phyloP scores from a whole-genome alignment of 2,113 vertebrate species.

The Dipodomys stephensi region DNA sequence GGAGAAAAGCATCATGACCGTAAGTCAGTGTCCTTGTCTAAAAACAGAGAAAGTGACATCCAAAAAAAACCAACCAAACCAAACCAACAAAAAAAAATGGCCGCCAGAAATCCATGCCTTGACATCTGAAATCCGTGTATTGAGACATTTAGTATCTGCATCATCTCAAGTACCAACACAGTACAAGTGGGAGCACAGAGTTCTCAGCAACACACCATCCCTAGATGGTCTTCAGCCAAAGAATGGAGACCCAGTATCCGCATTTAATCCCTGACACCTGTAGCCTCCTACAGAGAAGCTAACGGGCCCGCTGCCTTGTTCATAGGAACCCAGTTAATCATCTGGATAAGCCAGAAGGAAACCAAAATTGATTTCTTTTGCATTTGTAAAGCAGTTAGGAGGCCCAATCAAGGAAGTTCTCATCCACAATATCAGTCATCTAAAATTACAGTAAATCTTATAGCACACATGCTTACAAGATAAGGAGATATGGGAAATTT shows the following conservation, averaged over 20 bases:
- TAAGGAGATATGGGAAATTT: background rate
- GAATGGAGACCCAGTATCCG: background rate
- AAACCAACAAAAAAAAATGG: background rate
- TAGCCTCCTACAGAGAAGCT: conserved; percentile 39
- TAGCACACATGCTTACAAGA: background rate
- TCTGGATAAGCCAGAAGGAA: conserved; percentile 8
- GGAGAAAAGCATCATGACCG: background rate
- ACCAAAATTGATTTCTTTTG: background rate
- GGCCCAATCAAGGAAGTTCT: background rate
- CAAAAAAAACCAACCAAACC: too few relatives aligned
- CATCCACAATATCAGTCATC: background rate
- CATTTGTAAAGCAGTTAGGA: background rate
- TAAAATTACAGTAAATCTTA: background rate
- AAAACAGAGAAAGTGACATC: background rate
- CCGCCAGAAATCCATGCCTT: background rate
- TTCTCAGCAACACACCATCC: background rate
- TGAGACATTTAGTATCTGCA: conserved; percentile 36
- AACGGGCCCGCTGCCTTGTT: background rate
- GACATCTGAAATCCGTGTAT: background rate
- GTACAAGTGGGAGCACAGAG: background rate
- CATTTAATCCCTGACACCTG: background rate
- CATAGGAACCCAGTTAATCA: conserved; percentile 7
- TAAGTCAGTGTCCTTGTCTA: background rate
- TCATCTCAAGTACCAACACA: background rate
- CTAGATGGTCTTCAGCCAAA: background rate